Conservation (phyloP, 92 coral and sea anemone species). For the Porites evermanni region DNA sequence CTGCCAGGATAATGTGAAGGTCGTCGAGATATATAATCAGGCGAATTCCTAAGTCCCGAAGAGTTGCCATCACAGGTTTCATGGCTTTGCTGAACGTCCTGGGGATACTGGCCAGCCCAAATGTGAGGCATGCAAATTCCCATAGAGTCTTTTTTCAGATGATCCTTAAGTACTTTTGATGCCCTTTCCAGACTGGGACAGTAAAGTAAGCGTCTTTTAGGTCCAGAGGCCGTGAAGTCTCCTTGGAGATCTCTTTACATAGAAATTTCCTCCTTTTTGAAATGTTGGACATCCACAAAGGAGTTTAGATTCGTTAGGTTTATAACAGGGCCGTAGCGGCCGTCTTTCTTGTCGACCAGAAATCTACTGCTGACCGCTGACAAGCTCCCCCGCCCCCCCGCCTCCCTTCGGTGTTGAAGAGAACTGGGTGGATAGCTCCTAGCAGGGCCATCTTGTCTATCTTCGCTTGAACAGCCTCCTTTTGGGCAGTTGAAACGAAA, state of each 20-base stretch:
- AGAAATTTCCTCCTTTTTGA: constrained; percentile 52
- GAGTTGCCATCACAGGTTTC: constrained; percentile 46
- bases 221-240: constrained; percentile 5
- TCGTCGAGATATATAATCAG: not conserved
- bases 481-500: constrained; percentile 2
- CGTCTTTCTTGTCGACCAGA: constrained; percentile 37
- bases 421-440: constrained; percentile 17
- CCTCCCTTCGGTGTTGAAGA: constrained; percentile 15
- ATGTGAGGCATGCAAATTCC: constrained; percentile 47
- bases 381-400: no score
- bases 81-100: constrained; percentile 4
- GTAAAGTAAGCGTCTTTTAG: constrained; percentile 59
- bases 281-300: constrained; percentile 38
- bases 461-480: not conserved
- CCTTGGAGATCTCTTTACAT: constrained; percentile 10
- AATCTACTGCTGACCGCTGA: not conserved
- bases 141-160: constrained; percentile 14
- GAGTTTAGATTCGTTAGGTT: constrained; percentile 36
- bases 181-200: constrained; percentile 46
- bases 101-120: constrained; percentile 49
- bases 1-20: no score
- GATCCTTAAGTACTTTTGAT: constrained; percentile 38
- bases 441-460: constrained; percentile 1
- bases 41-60: constrained; percentile 35
- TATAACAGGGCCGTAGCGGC: constrained; percentile 28